A percentile compares a stretch with the other conserved stretches of the same genome.
Conservation (phyloP, 1,140 invertebrate species). For the Mylabris phalerata region DNA sequence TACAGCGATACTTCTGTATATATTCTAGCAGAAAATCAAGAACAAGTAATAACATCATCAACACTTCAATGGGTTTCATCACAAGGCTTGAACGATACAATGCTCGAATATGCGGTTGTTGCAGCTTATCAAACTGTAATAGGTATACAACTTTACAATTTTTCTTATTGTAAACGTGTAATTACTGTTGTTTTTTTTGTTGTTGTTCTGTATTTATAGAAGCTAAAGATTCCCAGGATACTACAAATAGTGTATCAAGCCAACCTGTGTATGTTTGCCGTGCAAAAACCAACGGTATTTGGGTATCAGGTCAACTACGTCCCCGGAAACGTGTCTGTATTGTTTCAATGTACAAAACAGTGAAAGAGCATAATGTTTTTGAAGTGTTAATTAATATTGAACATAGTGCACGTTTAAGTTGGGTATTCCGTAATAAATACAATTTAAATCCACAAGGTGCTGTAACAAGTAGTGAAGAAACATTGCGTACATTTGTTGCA, state of each 20-base stretch:
- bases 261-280: constrained; percentile 65
- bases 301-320: constrained; percentile 60
- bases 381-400: constrained; percentile 72
- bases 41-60: constrained; percentile 42
- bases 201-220: too few species aligned
- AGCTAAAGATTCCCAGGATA: too few species aligned
- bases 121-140: constrained; percentile 36
- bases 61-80: constrained; percentile 41
- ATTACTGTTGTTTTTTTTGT: neutral
- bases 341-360: constrained; percentile 54
- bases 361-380: constrained; percentile 54
- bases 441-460: constrained; percentile 53
- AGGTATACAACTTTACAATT: constrained; percentile 19
- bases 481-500: constrained; percentile 45
- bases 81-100: constrained; percentile 21
- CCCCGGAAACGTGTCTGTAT: constrained; percentile 52
- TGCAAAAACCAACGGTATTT: constrained; percentile 59
- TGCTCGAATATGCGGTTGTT: constrained; percentile 39
- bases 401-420: constrained; percentile 63
- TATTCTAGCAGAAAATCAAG: constrained; percentile 38
- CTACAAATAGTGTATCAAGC: neutral
- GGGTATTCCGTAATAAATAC: constrained; percentile 65
- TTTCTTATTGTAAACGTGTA: neutral
- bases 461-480: constrained; percentile 52
- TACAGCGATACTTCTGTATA: constrained; percentile 34